Conservation (phyloP, 2,113 vertebrate species). For the Pygoscelis antarcticus region DNA sequence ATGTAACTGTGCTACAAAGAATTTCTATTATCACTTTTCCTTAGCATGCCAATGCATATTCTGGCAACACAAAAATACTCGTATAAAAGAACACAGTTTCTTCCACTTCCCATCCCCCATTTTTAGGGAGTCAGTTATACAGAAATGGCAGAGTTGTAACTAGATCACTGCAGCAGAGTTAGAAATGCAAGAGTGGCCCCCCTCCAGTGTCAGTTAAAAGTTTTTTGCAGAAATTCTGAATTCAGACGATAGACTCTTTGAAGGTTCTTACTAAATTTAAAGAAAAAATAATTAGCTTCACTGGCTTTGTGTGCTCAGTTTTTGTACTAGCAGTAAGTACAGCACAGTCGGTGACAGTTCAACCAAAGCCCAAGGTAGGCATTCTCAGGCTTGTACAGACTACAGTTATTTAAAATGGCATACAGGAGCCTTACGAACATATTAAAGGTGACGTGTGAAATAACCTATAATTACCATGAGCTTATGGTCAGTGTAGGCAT, state of each 20-base stretch:
- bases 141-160: background rate
- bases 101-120: background rate
- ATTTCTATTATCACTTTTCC: background rate
- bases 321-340: background rate
- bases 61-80: background rate
- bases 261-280: background rate
- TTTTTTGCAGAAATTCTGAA: background rate
- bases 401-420: background rate
- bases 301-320: background rate
- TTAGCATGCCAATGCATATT: background rate
- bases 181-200: background rate
- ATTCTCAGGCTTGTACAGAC: background rate
- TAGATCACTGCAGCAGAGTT: background rate
- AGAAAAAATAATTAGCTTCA: background rate
- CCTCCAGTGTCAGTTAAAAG: background rate
- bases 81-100: background rate
- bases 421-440: background rate
- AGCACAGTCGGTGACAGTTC: background rate
- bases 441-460: background rate
- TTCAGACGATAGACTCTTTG: background rate
- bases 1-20: background rate
- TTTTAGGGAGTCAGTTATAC: background rate
- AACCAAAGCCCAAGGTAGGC: background rate
- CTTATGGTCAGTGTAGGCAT: background rate
- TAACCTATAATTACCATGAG: background rate